Percentiles rank a stretch among this genome's conserved stretches.
Conservation (phyloP, 1,140 invertebrate species). For the Drosophila willistoni region DNA sequence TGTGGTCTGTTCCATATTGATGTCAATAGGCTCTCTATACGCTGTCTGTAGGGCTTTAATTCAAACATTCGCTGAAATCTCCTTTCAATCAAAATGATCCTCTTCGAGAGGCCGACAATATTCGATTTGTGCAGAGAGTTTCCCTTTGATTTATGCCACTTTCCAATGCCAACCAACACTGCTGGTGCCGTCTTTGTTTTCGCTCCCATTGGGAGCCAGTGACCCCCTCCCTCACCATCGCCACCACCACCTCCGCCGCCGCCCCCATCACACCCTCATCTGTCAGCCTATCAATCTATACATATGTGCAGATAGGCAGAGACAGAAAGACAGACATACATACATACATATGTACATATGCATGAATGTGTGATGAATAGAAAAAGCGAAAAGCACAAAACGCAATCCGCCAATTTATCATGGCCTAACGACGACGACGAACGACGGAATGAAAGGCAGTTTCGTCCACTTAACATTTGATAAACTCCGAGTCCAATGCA, state of each 20-base stretch:
- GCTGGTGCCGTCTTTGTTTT: slow-evolving; percentile 4
- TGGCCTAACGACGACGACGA: slow-evolving; percentile 20
- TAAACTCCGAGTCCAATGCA: slow-evolving; percentile 17
- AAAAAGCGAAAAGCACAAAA: slow-evolving; percentile 21
- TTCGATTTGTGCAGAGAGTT: slow-evolving; percentile 12
- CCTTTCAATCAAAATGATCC: slow-evolving; percentile 13
- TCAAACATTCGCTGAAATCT: slow-evolving; percentile 3
- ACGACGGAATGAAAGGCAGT: slow-evolving; percentile 9
- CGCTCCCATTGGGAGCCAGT: slow-evolving; percentile 8
- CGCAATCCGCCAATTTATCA: slow-evolving; percentile 19
- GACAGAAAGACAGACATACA: not conserved
- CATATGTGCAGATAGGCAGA: not conserved
- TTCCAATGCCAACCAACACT: slow-evolving; percentile 20
- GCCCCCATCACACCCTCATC: not conserved
- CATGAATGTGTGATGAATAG: slow-evolving; percentile 8
- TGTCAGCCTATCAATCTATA: slow-evolving; percentile 4
- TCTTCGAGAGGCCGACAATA: slow-evolving; percentile 3
- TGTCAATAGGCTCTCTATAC: too few relatives aligned
- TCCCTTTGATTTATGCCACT: slow-evolving; percentile 18
- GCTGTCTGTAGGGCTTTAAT: not conserved
- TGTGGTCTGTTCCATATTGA: too few relatives aligned
- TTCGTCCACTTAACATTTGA: slow-evolving; percentile 22
- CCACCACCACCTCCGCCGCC: too few relatives aligned
- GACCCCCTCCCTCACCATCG: not conserved
- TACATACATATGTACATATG: not conserved